These are phyloP conservation scores for Henricia sp. DNA, from an alignment of 53 echinoderm and acorn worm genomes.

Conservation along the genomic window DNA sequence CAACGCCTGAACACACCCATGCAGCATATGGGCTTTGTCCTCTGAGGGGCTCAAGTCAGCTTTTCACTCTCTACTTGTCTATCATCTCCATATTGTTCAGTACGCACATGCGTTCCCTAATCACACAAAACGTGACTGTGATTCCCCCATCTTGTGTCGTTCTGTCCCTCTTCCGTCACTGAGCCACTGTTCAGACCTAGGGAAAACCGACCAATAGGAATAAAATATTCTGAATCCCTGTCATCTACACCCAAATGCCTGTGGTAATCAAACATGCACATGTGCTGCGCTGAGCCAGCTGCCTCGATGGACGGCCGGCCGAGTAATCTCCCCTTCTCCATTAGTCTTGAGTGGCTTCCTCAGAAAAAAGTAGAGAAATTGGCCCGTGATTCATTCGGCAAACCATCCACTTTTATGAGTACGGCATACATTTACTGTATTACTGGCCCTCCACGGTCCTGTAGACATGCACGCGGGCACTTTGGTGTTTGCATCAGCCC, in stretches of 20 bases:
- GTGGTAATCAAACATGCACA: slow-evolving; percentile 57
- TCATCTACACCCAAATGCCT: slow-evolving; percentile 55
- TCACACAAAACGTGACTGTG: slow-evolving; percentile 54
- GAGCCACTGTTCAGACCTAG: neutral
- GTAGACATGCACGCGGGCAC: slow-evolving; percentile 45
- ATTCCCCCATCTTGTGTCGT: slow-evolving; percentile 23
- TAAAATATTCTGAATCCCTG: slow-evolving; percentile 28
- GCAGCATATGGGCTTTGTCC: slow-evolving; percentile 33
- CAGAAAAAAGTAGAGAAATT: slow-evolving; percentile 35
- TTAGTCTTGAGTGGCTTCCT: slow-evolving; percentile 51
- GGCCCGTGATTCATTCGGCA: slow-evolving; percentile 48
- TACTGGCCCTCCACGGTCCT: slow-evolving; percentile 8
- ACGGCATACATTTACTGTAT: slow-evolving; percentile 57
- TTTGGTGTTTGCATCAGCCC: slow-evolving; percentile 32
- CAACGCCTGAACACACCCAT: slow-evolving; percentile 25
- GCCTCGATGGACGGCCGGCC: neutral
- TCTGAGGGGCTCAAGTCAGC: slow-evolving; percentile 13
- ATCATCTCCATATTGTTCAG: slow-evolving; percentile 45
- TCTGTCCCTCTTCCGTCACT: neutral
- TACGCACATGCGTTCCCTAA: slow-evolving; percentile 44
- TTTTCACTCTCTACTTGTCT: slow-evolving; percentile 16
- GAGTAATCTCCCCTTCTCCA: slow-evolving; percentile 51
- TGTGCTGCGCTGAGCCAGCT: slow-evolving; percentile 51
- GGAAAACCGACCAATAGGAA: neutral
- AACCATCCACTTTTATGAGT: slow-evolving; percentile 60